Percentiles rank a stretch among this genome's conserved stretches.
These are phyloP conservation scores for Acleris sparsana DNA, from an alignment of 2,888 invertebrate species.

Conservation along the genomic window DNA sequence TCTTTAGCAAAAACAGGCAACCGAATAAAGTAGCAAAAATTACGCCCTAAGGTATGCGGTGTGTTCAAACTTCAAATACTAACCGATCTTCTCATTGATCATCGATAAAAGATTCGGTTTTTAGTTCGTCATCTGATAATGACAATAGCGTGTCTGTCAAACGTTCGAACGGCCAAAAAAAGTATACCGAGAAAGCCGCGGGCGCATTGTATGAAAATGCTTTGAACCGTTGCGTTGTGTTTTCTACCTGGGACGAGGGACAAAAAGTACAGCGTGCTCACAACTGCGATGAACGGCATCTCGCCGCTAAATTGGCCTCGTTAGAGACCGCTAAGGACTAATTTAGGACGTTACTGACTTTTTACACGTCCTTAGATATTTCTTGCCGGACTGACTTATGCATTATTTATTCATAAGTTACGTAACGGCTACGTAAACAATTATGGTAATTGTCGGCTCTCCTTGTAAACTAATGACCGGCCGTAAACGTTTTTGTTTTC, in stretches of 20 bases:
- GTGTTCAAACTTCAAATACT: constrained; percentile 44
- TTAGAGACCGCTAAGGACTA: constrained; percentile 73
- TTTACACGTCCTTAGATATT: constrained; percentile 51
- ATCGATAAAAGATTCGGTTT: constrained; percentile 71
- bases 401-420: constrained; percentile 44
- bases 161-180: constrained; percentile 73
- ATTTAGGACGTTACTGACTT: constrained; percentile 73
- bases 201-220: constrained; percentile 83
- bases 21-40: constrained; percentile 47
- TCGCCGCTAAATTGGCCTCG: constrained; percentile 74
- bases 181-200: constrained; percentile 74
- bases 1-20: constrained; percentile 24
- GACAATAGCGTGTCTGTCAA: constrained; percentile 81
- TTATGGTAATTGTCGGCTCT: constrained; percentile 53
- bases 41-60: constrained; percentile 58
- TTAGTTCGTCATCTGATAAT: constrained; percentile 76
- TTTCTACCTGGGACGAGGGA: constrained; percentile 73
- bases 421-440: constrained; percentile 49
- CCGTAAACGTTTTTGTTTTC: constrained; percentile 50
- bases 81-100: constrained; percentile 72
- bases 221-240: constrained; percentile 67
- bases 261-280: constrained; percentile 78
- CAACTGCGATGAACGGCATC: constrained; percentile 68
- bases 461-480: constrained; percentile 56
- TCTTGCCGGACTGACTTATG: constrained; percentile 13